Base-by-base conservation (phyloP, 2,888 invertebrate species). In the Cryptosula pallasiana region DNA sequence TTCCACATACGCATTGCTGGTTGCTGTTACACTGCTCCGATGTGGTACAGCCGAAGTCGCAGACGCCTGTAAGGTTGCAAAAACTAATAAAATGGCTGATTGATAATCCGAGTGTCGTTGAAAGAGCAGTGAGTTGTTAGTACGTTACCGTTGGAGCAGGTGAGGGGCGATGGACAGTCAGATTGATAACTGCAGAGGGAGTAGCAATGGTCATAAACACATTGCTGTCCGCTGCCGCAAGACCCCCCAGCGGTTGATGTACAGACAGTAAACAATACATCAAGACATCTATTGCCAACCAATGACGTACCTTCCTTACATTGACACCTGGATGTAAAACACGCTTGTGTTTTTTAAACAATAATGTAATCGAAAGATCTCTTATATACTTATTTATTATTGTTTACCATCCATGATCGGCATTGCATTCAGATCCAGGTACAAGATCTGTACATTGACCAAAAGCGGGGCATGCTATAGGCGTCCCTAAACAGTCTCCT, bases 271-370 rank as follows among this genome's bases (percentile, higher is more conserved):
- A 45, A 45, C 20, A 20, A 20, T 5, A 45, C 20, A 20, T 45
- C 20, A 20, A 45, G 45, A 45, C 45, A 45, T 20, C 45, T 45
- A 20, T 45, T 45, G 20, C 45, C 45, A 45, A 45, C 45, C 45
- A 45, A 45, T 5, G 45, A 45, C 20, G 45, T 45, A 5, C 45
- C 45, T 45, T 5, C 45, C 20, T 45, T 45, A 20, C 45, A 45
- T 45, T 45, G 45, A 45, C 45, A 45, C 45, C 45, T 45, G 45
- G n/a, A n/a, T n/a, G n/a, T n/a, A n/a, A n/a, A n/a, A n/a, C n/a
- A n/a, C n/a, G n/a, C n/a, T n/a, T n/a, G n/a, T n/a, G n/a, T n/a
- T n/a, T n/a, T n/a, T n/a, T n/a, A n/a, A n/a, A n/a, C n/a, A n/a
- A n/a, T n/a, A n/a, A n/a, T n/a, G n/a, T n/a, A n/a, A n/a, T n/a